phyloP scores from a whole-genome alignment of 2,797 vertebrate genomes.

The Oreochromis mossambicus region DNA sequence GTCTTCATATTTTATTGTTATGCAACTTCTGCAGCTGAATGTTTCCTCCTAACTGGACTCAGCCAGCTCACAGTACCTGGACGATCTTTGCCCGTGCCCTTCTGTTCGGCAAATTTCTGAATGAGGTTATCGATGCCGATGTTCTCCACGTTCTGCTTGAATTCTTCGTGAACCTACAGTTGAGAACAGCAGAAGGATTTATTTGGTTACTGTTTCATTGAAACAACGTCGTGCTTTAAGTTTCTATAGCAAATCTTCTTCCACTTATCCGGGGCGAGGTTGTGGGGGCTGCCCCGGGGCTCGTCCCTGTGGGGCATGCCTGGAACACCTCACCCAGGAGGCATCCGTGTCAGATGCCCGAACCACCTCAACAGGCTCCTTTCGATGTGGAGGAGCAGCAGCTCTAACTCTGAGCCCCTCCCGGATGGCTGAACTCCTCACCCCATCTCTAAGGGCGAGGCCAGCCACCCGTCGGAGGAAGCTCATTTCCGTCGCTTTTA shows the following conservation, averaged over 20 bases:
- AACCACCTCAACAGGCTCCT: accelerated
- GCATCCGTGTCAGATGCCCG: neutral
- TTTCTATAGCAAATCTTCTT: neutral
- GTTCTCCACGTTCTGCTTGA: conserved; percentile 96
- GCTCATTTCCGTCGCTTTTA: accelerated
- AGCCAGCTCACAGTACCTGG: conserved; percentile 74
- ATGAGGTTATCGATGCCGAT: conserved; percentile 87
- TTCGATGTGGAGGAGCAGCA: accelerated
- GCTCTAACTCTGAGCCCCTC: neutral
- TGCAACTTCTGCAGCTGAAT: neutral
- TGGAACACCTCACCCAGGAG: neutral
- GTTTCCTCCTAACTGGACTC: neutral
- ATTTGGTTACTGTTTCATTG: neutral
- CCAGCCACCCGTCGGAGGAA: accelerated
- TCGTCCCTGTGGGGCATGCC: too few species aligned
- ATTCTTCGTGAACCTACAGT: conserved; percentile 90
- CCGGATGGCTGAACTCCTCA: accelerated
- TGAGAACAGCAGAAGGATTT: neutral
- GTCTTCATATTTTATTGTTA: neutral
- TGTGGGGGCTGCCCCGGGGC: too few species aligned
- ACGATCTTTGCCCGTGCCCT: conserved; percentile 87
- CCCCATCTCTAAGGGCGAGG: accelerated
- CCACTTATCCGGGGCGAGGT: too few species aligned
- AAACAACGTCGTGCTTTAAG: neutral
- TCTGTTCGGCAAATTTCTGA: conserved; percentile 87